A percentile compares a stretch with the other conserved stretches of the same genome.
phyloP scores from a whole-genome alignment of 2,113 vertebrate genomes.

The Myiozetetes cayanensis region DNA sequence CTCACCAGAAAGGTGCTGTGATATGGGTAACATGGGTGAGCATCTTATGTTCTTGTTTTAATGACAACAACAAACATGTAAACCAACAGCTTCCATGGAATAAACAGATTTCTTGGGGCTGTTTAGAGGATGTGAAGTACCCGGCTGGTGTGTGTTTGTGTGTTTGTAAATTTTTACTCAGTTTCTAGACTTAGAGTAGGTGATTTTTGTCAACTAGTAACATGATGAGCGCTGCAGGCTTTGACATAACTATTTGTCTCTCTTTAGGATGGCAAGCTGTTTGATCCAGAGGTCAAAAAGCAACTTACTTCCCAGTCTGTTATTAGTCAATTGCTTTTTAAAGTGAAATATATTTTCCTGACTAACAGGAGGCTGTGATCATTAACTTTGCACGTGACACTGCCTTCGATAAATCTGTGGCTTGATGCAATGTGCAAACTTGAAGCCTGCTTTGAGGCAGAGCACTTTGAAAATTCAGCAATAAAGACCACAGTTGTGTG shows the following conservation, averaged over 20 bases:
- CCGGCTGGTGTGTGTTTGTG: not conserved
- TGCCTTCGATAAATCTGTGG: not conserved
- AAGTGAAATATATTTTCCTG: not conserved
- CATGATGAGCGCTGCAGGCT: not conserved
- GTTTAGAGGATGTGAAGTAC: not conserved
- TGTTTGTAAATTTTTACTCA: not conserved
- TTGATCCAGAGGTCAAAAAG: not conserved
- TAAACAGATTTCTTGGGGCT: not conserved
- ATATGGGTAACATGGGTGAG: rapidly evolving
- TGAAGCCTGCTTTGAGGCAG: not conserved
- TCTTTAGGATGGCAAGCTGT: not conserved
- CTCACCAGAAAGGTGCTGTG: not conserved
- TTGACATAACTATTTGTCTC: not conserved
- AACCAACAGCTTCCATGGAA: not conserved
- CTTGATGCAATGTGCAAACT: not conserved
- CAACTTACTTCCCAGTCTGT: not conserved
- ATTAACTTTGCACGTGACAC: not conserved
- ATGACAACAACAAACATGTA: not conserved
- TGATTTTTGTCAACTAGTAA: not conserved
- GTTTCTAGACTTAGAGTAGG: not conserved
- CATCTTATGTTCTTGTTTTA: not conserved
- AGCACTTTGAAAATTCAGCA: not conserved
- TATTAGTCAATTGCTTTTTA: not conserved
- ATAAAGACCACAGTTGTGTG: not conserved
- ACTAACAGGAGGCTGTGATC: not conserved